phyloP scores from a whole-genome alignment of 2,113 vertebrate genomes.

The Tichodroma muraria region DNA sequence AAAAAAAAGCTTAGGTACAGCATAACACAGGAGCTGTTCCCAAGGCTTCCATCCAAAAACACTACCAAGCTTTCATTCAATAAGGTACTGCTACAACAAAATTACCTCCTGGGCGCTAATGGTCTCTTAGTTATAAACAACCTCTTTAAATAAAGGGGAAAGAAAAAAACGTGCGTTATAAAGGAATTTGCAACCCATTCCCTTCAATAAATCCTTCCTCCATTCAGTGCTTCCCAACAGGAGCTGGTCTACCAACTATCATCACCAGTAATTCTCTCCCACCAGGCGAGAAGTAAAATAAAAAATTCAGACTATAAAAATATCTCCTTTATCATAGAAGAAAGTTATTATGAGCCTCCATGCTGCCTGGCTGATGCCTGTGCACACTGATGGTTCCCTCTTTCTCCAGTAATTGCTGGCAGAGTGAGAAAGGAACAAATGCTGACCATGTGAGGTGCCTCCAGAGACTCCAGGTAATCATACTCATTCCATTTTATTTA shows the following conservation, averaged over 20 bases:
- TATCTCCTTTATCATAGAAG: background rate
- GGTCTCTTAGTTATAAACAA: conserved; percentile 16
- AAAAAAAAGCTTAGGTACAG: background rate
- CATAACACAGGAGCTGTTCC: background rate
- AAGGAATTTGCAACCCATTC: conserved; percentile 3
- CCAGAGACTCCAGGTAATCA: background rate
- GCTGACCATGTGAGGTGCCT: background rate
- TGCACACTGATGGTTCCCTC: background rate
- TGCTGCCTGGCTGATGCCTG: background rate
- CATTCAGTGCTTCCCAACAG: conserved; percentile 9
- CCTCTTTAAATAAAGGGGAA: background rate
- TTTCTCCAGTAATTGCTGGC: background rate
- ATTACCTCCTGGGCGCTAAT: background rate
- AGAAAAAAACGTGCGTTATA: background rate
- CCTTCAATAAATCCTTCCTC: conserved; percentile 18
- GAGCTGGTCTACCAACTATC: background rate
- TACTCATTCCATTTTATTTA: background rate
- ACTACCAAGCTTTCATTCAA: conserved; percentile 2
- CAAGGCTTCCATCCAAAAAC: conserved; percentile 2
- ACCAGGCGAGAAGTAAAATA: conserved; percentile 4
- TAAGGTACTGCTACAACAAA: background rate
- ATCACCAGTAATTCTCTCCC: conserved; percentile 23
- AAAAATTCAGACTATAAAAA: conserved; percentile 1
- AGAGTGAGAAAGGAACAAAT: background rate
- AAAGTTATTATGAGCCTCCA: background rate